Conservation (phyloP, 2,797 vertebrate species). For the Gouania willdenowi region DNA sequence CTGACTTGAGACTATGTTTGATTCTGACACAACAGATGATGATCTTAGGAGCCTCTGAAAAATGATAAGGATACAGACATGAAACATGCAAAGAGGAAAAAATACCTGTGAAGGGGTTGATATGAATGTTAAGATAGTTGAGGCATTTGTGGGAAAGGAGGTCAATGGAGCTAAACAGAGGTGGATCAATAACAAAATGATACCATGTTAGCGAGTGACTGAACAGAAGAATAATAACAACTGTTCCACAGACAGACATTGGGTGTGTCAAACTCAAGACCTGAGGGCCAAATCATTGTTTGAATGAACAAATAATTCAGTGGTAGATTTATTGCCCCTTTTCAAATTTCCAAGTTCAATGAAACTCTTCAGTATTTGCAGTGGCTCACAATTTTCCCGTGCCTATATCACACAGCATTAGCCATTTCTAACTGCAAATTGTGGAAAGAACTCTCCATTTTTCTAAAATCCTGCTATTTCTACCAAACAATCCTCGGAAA, state of each 20-base stretch:
- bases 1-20: constrained; percentile 27
- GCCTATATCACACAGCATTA: no score
- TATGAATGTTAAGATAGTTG: constrained; percentile 10
- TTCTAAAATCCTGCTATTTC: no score
- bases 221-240: background rate
- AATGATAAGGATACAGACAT: constrained; percentile 22
- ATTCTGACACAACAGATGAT: constrained; percentile 43
- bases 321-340: no score
- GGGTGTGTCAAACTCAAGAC: no score
- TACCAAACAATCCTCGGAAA: no score
- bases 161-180: constrained; percentile 12
- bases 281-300: no score
- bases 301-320: no score
- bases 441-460: no score
- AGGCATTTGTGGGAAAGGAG: constrained; percentile 12
- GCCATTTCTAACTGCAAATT: no score
- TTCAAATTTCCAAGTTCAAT: no score
- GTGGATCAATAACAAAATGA: constrained; percentile 18
- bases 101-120: constrained; percentile 1
- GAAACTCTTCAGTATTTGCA: no score
- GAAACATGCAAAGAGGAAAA: constrained; percentile 19
- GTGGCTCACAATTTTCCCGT: no score
- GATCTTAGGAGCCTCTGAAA: constrained; percentile 14
- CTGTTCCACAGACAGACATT: constrained; percentile 36
- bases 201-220: constrained; percentile 23